These are phyloP conservation scores for Copidosoma aretas DNA, from an alignment of 2,888 invertebrate genomes.

Conservation along the genomic window DNA sequence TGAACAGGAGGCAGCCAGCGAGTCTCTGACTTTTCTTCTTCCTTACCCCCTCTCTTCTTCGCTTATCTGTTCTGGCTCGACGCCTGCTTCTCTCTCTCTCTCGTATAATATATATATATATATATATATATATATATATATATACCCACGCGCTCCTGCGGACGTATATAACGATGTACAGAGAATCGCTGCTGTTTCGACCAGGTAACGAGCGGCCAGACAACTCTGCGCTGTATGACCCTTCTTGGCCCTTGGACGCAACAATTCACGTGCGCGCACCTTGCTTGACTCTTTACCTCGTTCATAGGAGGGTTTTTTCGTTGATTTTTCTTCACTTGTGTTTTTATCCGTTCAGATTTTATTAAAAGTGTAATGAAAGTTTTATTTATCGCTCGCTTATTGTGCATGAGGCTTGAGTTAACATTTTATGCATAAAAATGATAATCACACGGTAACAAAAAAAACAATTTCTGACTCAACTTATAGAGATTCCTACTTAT, in stretches of 20 bases:
- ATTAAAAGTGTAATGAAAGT: too few species aligned
- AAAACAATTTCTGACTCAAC: too few species aligned
- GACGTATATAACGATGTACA: not conserved
- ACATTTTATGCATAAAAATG: too few species aligned
- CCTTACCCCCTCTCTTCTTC: constrained; percentile 33
- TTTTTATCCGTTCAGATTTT: too few species aligned
- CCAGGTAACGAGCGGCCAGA: constrained; percentile 23
- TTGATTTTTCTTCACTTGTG: not conserved
- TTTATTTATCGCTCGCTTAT: too few species aligned
- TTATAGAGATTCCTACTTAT: too few species aligned
- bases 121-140: too few species aligned
- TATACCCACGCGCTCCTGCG: too few species aligned
- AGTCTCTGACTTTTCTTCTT: constrained; percentile 47
- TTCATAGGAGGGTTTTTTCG: too few species aligned
- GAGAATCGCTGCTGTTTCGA: constrained; percentile 20
- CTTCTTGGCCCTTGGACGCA: constrained; percentile 33
- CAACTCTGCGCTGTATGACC: constrained; percentile 19
- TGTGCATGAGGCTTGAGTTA: too few species aligned
- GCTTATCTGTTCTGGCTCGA: constrained; percentile 28
- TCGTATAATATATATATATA: too few species aligned
- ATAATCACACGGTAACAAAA: too few species aligned
- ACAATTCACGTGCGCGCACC: not conserved
- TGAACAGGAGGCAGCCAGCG: constrained; percentile 41
- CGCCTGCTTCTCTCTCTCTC: constrained; percentile 22
- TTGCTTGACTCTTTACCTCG: not conserved